Percentiles rank a stretch among this genome's conserved stretches.
These are phyloP conservation scores for Rhamphomyia laevipes DNA, from an alignment of 2,888 invertebrate genomes.

Conservation along the genomic window DNA sequence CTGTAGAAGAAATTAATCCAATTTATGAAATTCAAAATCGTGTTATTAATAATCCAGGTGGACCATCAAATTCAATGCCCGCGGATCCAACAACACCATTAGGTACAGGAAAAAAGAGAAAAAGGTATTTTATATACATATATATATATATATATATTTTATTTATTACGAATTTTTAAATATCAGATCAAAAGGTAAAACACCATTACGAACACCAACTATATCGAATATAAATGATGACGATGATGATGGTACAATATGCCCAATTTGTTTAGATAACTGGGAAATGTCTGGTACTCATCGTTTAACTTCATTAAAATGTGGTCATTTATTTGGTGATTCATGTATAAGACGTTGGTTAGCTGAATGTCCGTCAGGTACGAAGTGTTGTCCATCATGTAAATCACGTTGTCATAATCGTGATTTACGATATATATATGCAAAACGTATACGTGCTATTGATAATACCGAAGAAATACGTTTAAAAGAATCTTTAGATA, in stretches of 20 bases:
- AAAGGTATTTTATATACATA: slow-evolving; percentile 11
- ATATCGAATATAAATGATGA: slow-evolving; percentile 22
- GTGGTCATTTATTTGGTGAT: slow-evolving; percentile 86
- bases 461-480: slow-evolving; percentile 68
- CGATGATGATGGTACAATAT: slow-evolving; percentile 59
- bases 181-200: slow-evolving; percentile 4
- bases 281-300: slow-evolving; percentile 84
- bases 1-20: too few species aligned
- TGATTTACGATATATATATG: slow-evolving; percentile 71
- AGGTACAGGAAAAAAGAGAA: slow-evolving; percentile 9
- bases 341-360: slow-evolving; percentile 48
- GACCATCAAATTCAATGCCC: too few species aligned
- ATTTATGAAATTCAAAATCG: too few species aligned
- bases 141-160: neutral
- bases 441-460: slow-evolving; percentile 57
- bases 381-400: slow-evolving; percentile 71
- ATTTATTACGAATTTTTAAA: neutral
- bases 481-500: slow-evolving; percentile 49
- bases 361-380: slow-evolving; percentile 24
- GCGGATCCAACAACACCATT: neutral
- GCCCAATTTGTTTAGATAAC: slow-evolving; percentile 78
- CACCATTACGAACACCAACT: neutral
- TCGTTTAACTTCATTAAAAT: slow-evolving; percentile 72
- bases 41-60: too few species aligned
- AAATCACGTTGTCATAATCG: slow-evolving; percentile 56